Evolutionary conservation across 37 sponge, comb jelly and placozoan species (phyloP), one percentile per base, ranked within the genome.

Genomic region (Halisarca cf. caerulea): DNA sequence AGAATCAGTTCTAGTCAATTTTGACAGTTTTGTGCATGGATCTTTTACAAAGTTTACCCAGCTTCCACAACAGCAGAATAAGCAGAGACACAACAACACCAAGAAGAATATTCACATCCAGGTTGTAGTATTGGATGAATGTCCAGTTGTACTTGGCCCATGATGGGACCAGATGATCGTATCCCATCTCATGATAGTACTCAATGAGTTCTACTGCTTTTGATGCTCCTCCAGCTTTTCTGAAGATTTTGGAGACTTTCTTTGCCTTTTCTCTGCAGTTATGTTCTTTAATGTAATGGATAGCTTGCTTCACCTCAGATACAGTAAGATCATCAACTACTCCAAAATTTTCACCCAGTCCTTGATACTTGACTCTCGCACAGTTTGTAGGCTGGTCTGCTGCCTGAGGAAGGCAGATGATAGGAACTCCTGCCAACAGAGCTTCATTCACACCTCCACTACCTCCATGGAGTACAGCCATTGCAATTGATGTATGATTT

Each of bases 381-480:
- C 77, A 75, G 18, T 79, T 82, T 32, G 6, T 39, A 25, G 38
- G 25, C 66, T 88, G 92, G 40, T 91, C 92, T 20, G 11, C 75
- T 30, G 38, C 59, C 0, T 24, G 0, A 2, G 92, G 88, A 0
- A 88, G 0, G 18, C 66, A 44, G 45, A 91, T 80, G 45, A 91
- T 61, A n/a, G 88, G 92, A 15, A 88, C 82, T 66, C 82, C 88
- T 45, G 57, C 80, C n/a, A 30, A 24, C 6, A 92, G 80, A 18
- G 92, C 92, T 58, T 92, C 92, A 43, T 85, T 62, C 3, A 92
- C 9, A 6, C 92, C 92, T 72, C 71, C 71, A 23, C 85, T 25
- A 41, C 92, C 92, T 41, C 92, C 82, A 58, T 92, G 92, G 27
- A 92, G 80, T n/a, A 88, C 75, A 28, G 92, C 89, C 33, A 79